A percentile compares a stretch with the other conserved stretches of the same genome.
phyloP scores from a whole-genome alignment of 2,888 invertebrate species.

The Pristionchus arcanus region DNA sequence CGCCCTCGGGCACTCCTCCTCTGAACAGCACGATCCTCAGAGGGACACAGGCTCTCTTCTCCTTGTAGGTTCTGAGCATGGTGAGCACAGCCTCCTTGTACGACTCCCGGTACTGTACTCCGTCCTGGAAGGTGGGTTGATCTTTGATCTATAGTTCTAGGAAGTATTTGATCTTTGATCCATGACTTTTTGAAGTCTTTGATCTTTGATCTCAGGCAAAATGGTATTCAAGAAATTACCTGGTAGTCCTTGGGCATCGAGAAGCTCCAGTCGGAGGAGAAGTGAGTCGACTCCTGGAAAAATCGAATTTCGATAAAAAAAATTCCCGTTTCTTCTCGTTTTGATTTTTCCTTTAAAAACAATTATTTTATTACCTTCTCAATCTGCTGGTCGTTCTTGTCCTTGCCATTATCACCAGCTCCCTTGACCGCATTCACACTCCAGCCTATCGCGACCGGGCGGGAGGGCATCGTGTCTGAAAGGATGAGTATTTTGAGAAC shows the following conservation, averaged over 20 bases:
- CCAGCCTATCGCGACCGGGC: slow-evolving; percentile 27
- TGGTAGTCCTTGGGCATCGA: slow-evolving; percentile 15
- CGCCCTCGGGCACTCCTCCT: slow-evolving; percentile 53
- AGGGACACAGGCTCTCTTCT: neutral
- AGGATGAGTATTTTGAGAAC: too few species aligned
- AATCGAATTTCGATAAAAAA: too few species aligned
- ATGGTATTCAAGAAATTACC: too few species aligned
- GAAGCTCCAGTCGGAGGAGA: neutral
- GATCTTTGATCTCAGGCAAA: too few species aligned
- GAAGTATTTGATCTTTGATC: too few species aligned
- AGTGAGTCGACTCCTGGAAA: slow-evolving; percentile 31
- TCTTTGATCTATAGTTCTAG: neutral
- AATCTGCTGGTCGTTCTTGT: neutral
- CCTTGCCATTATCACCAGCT: neutral
- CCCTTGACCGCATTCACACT: neutral
- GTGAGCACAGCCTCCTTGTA: slow-evolving; percentile 5
- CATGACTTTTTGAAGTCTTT: neutral
- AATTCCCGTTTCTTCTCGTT: too few species aligned
- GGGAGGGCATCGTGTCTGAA: slow-evolving; percentile 25
- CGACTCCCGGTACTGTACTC: neutral
- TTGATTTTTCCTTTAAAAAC: too few species aligned
- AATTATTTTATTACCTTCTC: too few species aligned
- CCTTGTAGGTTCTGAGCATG: slow-evolving; percentile 7
- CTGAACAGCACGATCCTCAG: slow-evolving; percentile 2
- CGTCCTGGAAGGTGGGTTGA: neutral